These are phyloP conservation scores for Diorhabda elongata DNA, from an alignment of 1,140 invertebrate species.

Conservation along the genomic window DNA sequence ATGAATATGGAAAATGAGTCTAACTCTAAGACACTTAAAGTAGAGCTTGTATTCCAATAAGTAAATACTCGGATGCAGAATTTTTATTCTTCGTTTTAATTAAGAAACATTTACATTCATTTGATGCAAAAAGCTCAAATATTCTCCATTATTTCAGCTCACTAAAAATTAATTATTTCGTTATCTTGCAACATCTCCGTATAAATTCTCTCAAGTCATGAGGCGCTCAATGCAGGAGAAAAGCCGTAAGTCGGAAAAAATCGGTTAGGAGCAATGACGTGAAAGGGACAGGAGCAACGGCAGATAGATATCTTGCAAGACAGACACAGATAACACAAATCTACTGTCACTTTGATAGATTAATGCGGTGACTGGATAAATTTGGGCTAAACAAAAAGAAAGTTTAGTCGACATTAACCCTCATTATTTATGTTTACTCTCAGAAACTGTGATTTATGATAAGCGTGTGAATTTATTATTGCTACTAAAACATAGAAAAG, in stretches of 20 bases:
- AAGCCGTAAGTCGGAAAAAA: neutral
- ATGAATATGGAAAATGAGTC: too few species aligned
- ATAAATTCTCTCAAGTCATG: constrained; percentile 17
- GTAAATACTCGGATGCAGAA: too few species aligned
- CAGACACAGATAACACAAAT: constrained; percentile 39
- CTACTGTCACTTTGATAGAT: constrained; percentile 38
- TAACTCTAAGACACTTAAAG: too few species aligned
- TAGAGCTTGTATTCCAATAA: too few species aligned
- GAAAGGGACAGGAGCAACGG: constrained; percentile 28
- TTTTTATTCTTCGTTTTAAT: too few species aligned
- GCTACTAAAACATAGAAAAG: too few species aligned
- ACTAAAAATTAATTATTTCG: neutral
- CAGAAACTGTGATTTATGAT: too few species aligned
- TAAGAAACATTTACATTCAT: too few species aligned
- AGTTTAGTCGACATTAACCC: constrained; percentile 33
- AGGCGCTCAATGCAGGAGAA: constrained; percentile 1
- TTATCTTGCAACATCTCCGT: neutral
- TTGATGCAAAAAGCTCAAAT: too few species aligned
- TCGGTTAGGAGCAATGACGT: constrained; percentile 23
- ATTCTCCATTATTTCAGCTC: neutral
- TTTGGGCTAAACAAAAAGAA: constrained; percentile 38
- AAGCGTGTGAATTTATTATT: too few species aligned
- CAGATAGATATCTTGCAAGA: constrained; percentile 38
- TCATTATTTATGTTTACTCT: too few species aligned
- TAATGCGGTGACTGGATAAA: constrained; percentile 31